Base-by-base conservation (phyloP, 2,888 invertebrate species). In the Callyntrura guangdongensis region DNA sequence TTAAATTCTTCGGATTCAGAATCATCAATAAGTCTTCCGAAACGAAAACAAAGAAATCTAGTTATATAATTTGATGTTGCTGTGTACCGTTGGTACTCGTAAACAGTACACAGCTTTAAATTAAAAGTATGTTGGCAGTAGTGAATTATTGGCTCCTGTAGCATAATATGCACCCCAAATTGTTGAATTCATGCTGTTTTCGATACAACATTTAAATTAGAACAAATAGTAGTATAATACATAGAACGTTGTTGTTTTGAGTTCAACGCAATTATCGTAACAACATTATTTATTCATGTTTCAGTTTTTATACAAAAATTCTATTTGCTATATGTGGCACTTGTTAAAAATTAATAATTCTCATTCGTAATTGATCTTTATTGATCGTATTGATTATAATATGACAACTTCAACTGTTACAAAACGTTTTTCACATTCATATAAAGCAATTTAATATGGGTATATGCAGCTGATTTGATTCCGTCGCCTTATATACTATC, bases 1-100 rank as follows among this genome's bases (percentile, higher is more conserved):
- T 27, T 90, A 36, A 90, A 90, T 14, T 90, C 89, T 11, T 85
- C 85, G 2, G 89, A 90, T 59, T 90, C 89, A 11, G 89, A 90
- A 69, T 85, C 89, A 12, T 90, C 89, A 11, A 22, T 85, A 53
- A 81, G 36, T 22, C 53, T 67, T 17, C 25, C 81, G 0, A 64
- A n/a, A n/a, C 27, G 67, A 45, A 67, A 56, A 27, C 81, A 49
- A 81, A 84, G 84, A 69, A 90, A 85, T 85, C 45, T 90, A 20
- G 81, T 90, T 17, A 90, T 90, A 25, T 90, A 90, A 36, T 36
- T n/a, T 36, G 36, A 36, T 4, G 6, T 36, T 36, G 6, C 36
- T 6, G 6, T 4, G 36, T 6, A 36, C 36, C 36, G 36, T 36
- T 36, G n/a, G n/a, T 36, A 36, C 36, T n/a, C n/a, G n/a, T n/a